Evolutionary conservation across 2,888 invertebrate species (phyloP).

Genomic region (Lasioglossum lativentre): DNA sequence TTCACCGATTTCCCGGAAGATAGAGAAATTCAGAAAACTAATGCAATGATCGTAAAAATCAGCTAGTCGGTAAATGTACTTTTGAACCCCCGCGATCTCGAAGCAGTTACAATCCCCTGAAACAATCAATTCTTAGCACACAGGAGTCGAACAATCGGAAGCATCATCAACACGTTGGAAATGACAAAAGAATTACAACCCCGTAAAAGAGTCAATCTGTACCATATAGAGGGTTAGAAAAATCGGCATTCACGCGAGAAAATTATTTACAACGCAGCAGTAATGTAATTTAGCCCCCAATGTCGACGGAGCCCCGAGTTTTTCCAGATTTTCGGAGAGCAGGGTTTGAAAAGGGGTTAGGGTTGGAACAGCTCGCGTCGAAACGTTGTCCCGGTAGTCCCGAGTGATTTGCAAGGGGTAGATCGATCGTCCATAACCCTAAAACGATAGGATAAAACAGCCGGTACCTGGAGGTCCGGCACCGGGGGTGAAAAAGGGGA

Average conservation of each 20-base stretch:
- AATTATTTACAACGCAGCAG: background rate
- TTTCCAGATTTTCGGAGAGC: background rate
- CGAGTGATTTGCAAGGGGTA: slow-evolving; percentile 52
- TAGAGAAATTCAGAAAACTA: background rate
- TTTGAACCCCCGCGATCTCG: too few species aligned
- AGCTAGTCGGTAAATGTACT: background rate
- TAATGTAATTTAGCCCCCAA: background rate
- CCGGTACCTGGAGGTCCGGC: slow-evolving; percentile 41
- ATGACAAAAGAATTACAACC: background rate
- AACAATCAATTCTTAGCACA: too few species aligned
- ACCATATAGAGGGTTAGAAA: background rate
- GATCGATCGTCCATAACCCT: slow-evolving; percentile 53
- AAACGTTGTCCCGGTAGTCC: slow-evolving; percentile 5
- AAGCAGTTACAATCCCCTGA: too few species aligned
- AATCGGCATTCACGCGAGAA: background rate
- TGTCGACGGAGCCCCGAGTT: background rate
- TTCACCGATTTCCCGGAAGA: background rate
- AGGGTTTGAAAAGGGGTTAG: background rate
- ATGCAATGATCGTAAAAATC: background rate
- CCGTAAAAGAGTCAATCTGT: background rate
- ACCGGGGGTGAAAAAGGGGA: background rate
- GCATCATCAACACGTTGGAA: too few species aligned
- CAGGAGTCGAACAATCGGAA: background rate
- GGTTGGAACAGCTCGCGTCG: background rate
- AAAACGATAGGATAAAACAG: slow-evolving; percentile 45